phyloP scores from a whole-genome alignment of 2,888 invertebrate species.

The Anticlea derivata region DNA sequence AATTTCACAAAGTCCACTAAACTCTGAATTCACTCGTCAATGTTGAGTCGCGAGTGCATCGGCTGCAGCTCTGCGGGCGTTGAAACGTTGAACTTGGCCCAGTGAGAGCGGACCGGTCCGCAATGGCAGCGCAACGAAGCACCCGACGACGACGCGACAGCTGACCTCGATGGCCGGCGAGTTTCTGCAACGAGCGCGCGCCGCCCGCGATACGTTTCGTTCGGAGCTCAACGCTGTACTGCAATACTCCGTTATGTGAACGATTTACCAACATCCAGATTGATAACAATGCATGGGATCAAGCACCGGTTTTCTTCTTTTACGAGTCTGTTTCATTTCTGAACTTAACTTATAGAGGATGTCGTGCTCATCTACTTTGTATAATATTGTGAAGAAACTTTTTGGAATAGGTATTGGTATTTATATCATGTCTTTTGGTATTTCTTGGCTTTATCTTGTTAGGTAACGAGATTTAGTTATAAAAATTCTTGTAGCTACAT shows the following conservation, averaged over 20 bases:
- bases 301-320: constrained; percentile 9
- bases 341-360: background rate
- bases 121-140: constrained; percentile 7
- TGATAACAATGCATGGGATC: constrained; percentile 18
- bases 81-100: constrained; percentile 47
- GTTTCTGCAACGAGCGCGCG: constrained; percentile 19
- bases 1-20: constrained; percentile 8
- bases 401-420: too few relatives aligned
- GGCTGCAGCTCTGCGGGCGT: constrained; percentile 15
- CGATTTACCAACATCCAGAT: constrained; percentile 24
- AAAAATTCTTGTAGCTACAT: too few relatives aligned
- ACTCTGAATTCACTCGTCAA: constrained; percentile 1
- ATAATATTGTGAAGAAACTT: too few relatives aligned
- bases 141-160: constrained; percentile 13
- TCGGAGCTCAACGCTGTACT: constrained; percentile 19
- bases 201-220: constrained; percentile 3
- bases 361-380: too few relatives aligned
- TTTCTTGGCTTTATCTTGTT: too few relatives aligned
- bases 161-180: constrained; percentile 19
- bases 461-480: too few relatives aligned
- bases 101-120: constrained; percentile 43
- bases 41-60: constrained; percentile 14
- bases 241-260: constrained; percentile 25
- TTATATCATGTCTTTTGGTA: too few relatives aligned
- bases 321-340: background rate